phyloP scores from a whole-genome alignment of 1,140 invertebrate genomes.

The Drosophila suzukii region DNA sequence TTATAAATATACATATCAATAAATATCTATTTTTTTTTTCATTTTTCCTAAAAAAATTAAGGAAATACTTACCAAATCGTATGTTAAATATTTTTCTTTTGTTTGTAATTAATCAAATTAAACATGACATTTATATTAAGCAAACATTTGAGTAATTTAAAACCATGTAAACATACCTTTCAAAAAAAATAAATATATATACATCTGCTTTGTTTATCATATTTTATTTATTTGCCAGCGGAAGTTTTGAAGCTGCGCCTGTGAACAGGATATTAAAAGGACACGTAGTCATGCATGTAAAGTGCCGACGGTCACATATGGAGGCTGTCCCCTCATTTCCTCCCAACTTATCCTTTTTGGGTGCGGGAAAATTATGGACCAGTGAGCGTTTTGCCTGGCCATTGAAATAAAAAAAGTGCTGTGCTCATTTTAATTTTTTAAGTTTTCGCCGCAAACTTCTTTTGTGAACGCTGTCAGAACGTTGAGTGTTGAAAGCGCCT shows the following conservation, averaged over 20 bases:
- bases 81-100: no score
- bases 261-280: slow-evolving; percentile 75
- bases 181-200: neutral
- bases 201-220: slow-evolving; percentile 14
- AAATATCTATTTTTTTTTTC: no score
- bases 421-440: slow-evolving; percentile 21
- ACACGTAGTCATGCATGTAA: slow-evolving; percentile 76
- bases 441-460: slow-evolving; percentile 28
- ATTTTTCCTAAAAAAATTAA: no score
- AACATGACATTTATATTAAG: neutral
- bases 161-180: neutral
- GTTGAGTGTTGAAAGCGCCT: slow-evolving; percentile 42
- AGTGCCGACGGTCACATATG: slow-evolving; percentile 71
- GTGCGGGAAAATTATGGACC: slow-evolving; percentile 46
- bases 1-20: no score
- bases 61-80: no score
- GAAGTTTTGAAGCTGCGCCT: slow-evolving; percentile 62
- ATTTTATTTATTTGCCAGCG: slow-evolving; percentile 69
- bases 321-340: slow-evolving; percentile 43
- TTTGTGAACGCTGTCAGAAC: slow-evolving; percentile 29
- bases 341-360: slow-evolving; percentile 5
- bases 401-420: slow-evolving; percentile 21
- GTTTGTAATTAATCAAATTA: no score
- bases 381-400: slow-evolving; percentile 32
- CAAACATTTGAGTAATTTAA: slow-evolving; percentile 17